Conservation (phyloP, 2,797 vertebrate species). For the Mallotus villosus region DNA sequence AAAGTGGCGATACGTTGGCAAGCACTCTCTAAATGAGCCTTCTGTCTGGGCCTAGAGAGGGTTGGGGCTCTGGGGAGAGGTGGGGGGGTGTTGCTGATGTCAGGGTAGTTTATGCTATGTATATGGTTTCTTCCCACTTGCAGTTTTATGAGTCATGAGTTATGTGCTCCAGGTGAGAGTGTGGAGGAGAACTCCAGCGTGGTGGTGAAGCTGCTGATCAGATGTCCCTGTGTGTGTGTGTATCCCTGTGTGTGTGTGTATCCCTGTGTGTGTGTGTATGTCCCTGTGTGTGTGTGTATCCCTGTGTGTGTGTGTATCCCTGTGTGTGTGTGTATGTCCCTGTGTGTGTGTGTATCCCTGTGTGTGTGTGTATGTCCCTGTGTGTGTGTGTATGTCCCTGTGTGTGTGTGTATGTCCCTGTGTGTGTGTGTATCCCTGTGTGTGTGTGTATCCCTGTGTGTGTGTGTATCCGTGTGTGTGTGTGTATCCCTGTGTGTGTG, state of each 20-base stretch:
- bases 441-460: conserved; percentile 58
- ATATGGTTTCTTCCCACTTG: no score
- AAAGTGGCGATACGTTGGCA: conserved; percentile 4
- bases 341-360: conserved; percentile 4
- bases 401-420: background rate
- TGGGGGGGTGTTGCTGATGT: background rate
- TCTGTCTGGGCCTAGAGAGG: background rate
- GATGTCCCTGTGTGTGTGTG: conserved; percentile 74
- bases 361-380: background rate
- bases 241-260: conserved; percentile 7
- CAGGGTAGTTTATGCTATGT: background rate
- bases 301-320: no score
- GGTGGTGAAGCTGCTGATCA: conserved; percentile 95
- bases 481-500: conserved; percentile 17
- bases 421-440: conserved; percentile 76
- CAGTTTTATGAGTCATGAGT: background rate
- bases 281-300: background rate
- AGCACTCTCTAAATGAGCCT: conserved; percentile 4
- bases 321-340: conserved; percentile 11
- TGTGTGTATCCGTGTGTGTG: conserved; percentile 7
- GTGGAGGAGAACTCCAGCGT: conserved; percentile 98
- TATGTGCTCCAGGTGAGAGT: conserved; percentile 86
- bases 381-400: background rate
- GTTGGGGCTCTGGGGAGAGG: background rate
- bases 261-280: background rate